A percentile compares a stretch with the other conserved stretches of the same genome.
Conservation (phyloP, 2,797 vertebrate species). For the Acropternis orthonyx region DNA sequence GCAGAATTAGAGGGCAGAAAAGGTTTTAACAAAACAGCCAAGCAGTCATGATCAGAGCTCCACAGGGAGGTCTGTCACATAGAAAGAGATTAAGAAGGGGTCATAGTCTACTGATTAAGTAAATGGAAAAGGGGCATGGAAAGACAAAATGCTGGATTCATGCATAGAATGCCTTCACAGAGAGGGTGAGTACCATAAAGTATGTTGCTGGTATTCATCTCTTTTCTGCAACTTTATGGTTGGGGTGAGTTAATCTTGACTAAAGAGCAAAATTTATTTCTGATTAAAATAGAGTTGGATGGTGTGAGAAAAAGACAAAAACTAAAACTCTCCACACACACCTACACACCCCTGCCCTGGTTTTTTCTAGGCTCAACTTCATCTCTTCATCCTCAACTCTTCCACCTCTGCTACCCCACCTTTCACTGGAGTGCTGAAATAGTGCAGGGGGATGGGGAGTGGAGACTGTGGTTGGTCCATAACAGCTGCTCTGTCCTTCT, state of each 20-base stretch:
- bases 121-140: neutral
- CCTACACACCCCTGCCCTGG: accelerated
- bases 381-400: neutral
- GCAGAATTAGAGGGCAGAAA: neutral
- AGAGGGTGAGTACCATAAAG: neutral
- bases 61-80: neutral
- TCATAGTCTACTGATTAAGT: neutral
- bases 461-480: accelerated
- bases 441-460: accelerated
- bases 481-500: neutral
- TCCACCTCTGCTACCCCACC: neutral
- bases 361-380: neutral
- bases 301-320: neutral
- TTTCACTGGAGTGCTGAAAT: neutral
- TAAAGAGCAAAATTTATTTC: neutral
- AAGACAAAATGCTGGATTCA: neutral
- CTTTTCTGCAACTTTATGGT: accelerated
- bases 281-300: neutral
- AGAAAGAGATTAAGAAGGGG: neutral
- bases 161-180: neutral
- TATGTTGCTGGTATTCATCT: neutral
- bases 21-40: neutral
- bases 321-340: neutral
- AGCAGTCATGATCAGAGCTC: neutral
- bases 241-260: neutral